A percentile compares a stretch with the other conserved stretches of the same genome.
phyloP scores from a whole-genome alignment of 2,888 invertebrate species.

The Trachelus iudaicus region DNA sequence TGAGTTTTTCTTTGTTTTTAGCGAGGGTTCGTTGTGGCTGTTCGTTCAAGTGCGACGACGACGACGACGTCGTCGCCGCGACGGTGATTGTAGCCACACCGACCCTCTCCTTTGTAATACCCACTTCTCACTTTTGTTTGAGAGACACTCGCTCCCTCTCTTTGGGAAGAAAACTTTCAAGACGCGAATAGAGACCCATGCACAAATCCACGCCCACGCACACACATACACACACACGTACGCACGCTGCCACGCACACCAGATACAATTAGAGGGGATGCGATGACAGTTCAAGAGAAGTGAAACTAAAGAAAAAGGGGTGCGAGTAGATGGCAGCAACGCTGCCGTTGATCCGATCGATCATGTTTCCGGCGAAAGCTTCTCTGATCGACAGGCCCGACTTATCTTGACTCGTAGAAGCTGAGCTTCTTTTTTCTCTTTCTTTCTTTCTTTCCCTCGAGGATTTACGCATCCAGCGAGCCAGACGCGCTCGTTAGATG shows the following conservation, averaged over 20 bases:
- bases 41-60: neutral
- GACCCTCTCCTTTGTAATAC: slow-evolving; percentile 7
- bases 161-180: neutral
- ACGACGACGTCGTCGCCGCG: neutral
- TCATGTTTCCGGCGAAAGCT: neutral
- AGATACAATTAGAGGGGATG: neutral
- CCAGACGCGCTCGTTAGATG: neutral
- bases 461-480: neutral
- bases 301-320: neutral
- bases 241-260: neutral
- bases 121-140: neutral
- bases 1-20: slow-evolving; percentile 8
- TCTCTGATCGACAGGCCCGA: neutral
- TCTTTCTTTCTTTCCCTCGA: neutral
- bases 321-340: neutral
- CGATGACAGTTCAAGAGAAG: neutral
- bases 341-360: neutral
- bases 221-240: neutral
- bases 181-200: neutral
- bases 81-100: slow-evolving; percentile 4
- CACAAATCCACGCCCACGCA: too few relatives aligned
- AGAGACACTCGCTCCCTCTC: neutral
- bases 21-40: neutral
- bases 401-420: neutral
- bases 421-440: neutral